Base-by-base conservation (phyloP, 2,797 vertebrate genomes). In the Morelia viridis region DNA sequence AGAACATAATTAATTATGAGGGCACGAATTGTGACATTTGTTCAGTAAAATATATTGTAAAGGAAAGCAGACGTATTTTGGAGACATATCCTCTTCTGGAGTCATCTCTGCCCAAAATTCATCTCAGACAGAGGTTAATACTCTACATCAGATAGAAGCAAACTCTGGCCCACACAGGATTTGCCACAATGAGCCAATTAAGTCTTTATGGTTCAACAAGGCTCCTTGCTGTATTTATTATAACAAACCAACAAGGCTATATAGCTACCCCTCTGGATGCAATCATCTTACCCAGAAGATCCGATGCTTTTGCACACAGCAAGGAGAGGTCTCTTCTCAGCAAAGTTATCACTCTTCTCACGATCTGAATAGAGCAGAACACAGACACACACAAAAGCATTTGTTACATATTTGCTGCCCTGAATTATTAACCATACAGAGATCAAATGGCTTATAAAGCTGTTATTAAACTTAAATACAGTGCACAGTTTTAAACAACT, bases 261-360 rank as follows among this genome's bases (percentile, higher is more conserved):
- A 35, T 13, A 35, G 11, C 11, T 13, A 46, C 13, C 17, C n/a
- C 2, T 22, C n/a, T 87, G 9, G 9, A 76, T 28, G 10, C 19
- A 31, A 31, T 26, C 58, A 65, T 50, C 99, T 99, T 98, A 99
- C 99, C 99, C 99, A 80, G 99, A 99, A 92, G 99, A 99, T 93
- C 99, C 99, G 35, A 98, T 97, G 97, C 98, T 99, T 98, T 99
- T 99, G 97, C 99, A 99, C 94, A 99, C 98, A 90, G 99, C 98
- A 91, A 99, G 98, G 92, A 99, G 98, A 88, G 99, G 99, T 91
- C 99, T 97, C 97, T 99, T 99, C 96, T 99, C 99, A 28, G 98
- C 98, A 96, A 99, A 99, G 94, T 96, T 98, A 96, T 99, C 99
- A 89, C 95, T 98, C 96, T 98, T 99, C 96, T 98, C 97, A 96